Percentiles rank a stretch among this genome's conserved stretches.
phyloP scores from a whole-genome alignment of 2,888 invertebrate genomes.

The Netelia inedita region DNA sequence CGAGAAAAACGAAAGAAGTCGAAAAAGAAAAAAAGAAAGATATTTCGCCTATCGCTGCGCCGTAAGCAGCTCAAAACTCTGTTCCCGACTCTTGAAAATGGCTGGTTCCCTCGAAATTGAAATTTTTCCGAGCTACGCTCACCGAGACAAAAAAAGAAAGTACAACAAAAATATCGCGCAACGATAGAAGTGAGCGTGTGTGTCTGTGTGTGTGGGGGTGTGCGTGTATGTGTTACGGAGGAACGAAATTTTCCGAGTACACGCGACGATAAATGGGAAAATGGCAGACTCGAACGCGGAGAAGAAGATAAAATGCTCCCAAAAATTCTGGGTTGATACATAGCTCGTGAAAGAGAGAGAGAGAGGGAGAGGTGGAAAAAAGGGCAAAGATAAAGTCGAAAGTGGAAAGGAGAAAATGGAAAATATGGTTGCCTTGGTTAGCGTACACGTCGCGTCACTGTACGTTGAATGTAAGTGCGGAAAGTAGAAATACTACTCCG shows the following conservation, averaged over 20 bases:
- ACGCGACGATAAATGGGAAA: conserved; percentile 35
- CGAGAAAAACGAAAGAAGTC: background rate
- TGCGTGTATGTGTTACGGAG: background rate
- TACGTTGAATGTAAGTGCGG: conserved; percentile 31
- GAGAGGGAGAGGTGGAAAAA: conserved; percentile 2
- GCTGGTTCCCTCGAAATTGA: conserved; percentile 7
- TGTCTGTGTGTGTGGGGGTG: background rate
- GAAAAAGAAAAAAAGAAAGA: background rate
- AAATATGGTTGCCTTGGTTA: conserved; percentile 16
- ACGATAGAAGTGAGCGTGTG: background rate
- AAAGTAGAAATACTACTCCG: background rate
- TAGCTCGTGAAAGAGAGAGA: background rate
- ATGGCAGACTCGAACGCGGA: background rate
- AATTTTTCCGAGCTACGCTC: conserved; percentile 16
- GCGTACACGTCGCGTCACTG: background rate
- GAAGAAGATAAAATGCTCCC: conserved; percentile 22
- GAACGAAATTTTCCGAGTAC: conserved; percentile 30
- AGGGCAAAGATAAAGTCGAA: conserved; percentile 1
- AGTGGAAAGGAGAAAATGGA: conserved; percentile 42
- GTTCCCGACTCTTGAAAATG: background rate
- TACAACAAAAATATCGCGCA: background rate
- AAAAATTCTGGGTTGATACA: background rate
- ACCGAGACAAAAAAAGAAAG: conserved; percentile 8
- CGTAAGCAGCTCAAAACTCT: background rate
- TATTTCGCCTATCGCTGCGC: background rate